Base-by-base conservation (phyloP, 2,888 invertebrate genomes). In the Cyclophora albipunctata region DNA sequence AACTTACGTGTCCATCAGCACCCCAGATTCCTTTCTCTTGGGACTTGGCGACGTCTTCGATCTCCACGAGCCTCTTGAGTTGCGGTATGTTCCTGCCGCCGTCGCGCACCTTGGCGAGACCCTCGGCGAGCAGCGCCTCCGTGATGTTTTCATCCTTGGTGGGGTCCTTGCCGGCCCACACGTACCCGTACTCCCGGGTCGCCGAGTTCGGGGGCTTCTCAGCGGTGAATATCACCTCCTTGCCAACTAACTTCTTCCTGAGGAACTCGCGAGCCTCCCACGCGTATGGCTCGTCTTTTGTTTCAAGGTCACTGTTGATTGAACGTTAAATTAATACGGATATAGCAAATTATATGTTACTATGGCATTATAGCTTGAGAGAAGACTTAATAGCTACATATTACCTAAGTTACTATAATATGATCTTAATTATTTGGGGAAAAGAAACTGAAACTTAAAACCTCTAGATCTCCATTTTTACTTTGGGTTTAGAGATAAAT, bases 241-340 rank as follows among this genome's bases (percentile, higher is more conserved):
- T 94, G 2, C 98, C 98, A 67, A 99, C 93, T 40, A 99, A 84
- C 78, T 96, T 96, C 73, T 96, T 96, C 41, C 99, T 91, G 46
- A 99, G 89, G 73, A 94, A 98, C 84, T 99, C 99, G 50, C 99
- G 92, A 1, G 98, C 96, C 75, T 99, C 98, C 98, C 98, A 99
- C 0, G 98, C 98, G 90, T 91, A 99, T 2, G 98, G 96, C 84
- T 99, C 96, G 76, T 97, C 97, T 76, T 93, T 94, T 6, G 92
- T 91, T 69, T 94, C 94, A 45, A 91, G 91, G 43, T 91, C 90
- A 77, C 90, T 92, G 77, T 47, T 66, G 20, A 20, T 42, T 4
- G 4, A 42, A 42, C 20, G 20, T 20, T 42, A 42, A 42, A 42
- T 20, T 42, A 7, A 42, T 42, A 20, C 2, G 5, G 20, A 40